These are phyloP conservation scores for Drosophila differens DNA, from an alignment of 2,888 invertebrate genomes.

Conservation along the genomic window DNA sequence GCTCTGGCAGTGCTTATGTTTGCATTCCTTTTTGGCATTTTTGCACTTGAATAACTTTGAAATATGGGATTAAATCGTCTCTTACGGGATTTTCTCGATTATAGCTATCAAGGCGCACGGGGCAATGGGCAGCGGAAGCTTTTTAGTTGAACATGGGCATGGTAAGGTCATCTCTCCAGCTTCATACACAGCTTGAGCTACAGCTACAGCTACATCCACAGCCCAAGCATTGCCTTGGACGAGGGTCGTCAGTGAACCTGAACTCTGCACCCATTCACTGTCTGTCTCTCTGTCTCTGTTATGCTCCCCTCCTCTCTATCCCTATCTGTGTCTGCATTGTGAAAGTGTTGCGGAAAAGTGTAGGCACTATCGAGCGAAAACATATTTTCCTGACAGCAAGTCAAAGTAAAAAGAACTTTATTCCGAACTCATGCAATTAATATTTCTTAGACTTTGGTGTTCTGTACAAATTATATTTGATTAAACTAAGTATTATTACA, in stretches of 20 bases:
- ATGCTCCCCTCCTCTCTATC: background rate
- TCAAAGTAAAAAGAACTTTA: background rate
- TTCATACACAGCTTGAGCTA: background rate
- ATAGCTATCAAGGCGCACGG: constrained; percentile 76
- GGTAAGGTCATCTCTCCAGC: constrained; percentile 47
- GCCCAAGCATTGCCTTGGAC: constrained; percentile 15
- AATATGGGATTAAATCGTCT: constrained; percentile 84
- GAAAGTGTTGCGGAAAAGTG: constrained; percentile 64
- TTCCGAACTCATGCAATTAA: background rate
- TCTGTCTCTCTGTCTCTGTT: constrained; percentile 4
- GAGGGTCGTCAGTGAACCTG: constrained; percentile 62
- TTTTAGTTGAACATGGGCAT: constrained; percentile 19
- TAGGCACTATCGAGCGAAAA: constrained; percentile 18
- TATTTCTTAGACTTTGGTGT: background rate
- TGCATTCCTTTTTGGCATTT: constrained; percentile 82
- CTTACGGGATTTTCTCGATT: constrained; percentile 83
- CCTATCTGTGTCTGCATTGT: constrained; percentile 13
- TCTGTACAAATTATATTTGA: background rate
- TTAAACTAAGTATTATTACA: background rate
- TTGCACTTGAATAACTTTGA: constrained; percentile 84
- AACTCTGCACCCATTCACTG: constrained; percentile 44
- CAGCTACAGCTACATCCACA: background rate
- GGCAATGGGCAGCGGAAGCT: constrained; percentile 15
- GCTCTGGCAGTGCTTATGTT: constrained; percentile 77
- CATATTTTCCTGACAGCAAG: too few relatives aligned